Evolutionary conservation across 1,140 invertebrate genomes (phyloP).

Genomic region (Chironomus tepperi): DNA sequence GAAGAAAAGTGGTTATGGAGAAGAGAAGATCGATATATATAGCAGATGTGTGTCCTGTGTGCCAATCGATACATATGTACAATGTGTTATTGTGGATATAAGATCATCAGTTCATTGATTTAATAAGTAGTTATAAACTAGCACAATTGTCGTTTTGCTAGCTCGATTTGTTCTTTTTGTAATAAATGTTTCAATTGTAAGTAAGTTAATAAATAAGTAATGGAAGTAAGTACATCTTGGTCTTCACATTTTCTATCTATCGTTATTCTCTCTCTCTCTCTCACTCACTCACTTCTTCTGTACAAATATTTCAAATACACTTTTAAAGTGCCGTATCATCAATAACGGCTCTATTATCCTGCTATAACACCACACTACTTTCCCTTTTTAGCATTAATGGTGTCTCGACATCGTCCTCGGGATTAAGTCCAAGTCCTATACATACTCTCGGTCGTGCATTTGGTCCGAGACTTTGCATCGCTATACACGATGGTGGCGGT

Average conservation of each 20-base stretch:
- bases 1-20: neutral
- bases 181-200: too few species aligned
- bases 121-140: neutral
- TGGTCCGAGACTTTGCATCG: slow-evolving; percentile 36
- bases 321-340: slow-evolving; percentile 36
- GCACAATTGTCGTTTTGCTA: neutral
- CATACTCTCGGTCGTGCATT: slow-evolving; percentile 32
- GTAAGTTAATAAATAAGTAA: too few species aligned
- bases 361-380: slow-evolving; percentile 47
- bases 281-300: neutral
- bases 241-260: neutral
- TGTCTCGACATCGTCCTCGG: slow-evolving; percentile 45
- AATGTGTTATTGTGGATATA: neutral
- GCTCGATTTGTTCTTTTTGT: too few species aligned
- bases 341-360: slow-evolving; percentile 33
- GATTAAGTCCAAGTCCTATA: slow-evolving; percentile 28
- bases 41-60: too few species aligned
- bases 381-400: slow-evolving; percentile 48
- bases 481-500: slow-evolving; percentile 31
- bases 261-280: neutral
- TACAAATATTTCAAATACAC: neutral
- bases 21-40: neutral
- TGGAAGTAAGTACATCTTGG: too few species aligned
- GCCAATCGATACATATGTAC: neutral
- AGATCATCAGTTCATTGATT: neutral